Percentiles rank a stretch among this genome's conserved stretches.
Evolutionary conservation across 2,888 invertebrate species (phyloP).

Genomic region (Acronicta psi): DNA sequence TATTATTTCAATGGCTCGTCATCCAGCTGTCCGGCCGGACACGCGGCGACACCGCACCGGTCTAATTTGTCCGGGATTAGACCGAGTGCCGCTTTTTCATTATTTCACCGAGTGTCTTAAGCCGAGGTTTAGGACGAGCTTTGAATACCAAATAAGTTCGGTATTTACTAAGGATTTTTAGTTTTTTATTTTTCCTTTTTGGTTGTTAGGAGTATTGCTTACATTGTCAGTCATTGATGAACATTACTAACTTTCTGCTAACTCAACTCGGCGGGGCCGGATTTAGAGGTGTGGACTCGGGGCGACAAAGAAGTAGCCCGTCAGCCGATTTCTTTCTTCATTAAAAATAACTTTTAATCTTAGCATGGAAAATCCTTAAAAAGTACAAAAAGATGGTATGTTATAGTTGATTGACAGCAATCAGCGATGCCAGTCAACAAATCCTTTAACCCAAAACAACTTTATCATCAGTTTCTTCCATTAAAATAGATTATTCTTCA

Average conservation of each 20-base stretch:
- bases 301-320: too few species aligned
- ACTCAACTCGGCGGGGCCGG: too few species aligned
- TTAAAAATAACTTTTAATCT: too few species aligned
- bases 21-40: slow-evolving; percentile 24
- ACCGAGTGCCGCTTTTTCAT: slow-evolving; percentile 78
- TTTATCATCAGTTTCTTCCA: slow-evolving; percentile 31
- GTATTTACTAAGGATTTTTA: slow-evolving; percentile 51
- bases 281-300: too few species aligned
- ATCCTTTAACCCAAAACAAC: slow-evolving; percentile 13
- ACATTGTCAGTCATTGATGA: background rate
- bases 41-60: slow-evolving; percentile 48
- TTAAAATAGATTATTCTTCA: slow-evolving; percentile 46
- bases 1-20: background rate
- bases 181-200: slow-evolving; percentile 11
- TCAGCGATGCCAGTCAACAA: too few species aligned
- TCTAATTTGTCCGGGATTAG: slow-evolving; percentile 81
- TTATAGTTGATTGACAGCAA: too few species aligned
- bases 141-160: slow-evolving; percentile 69
- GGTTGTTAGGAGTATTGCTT: slow-evolving; percentile 1
- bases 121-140: slow-evolving; percentile 69
- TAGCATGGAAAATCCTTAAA: too few species aligned
- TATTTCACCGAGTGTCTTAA: slow-evolving; percentile 81
- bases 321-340: too few species aligned
- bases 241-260: too few species aligned
- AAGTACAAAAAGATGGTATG: too few species aligned